Evolutionary conservation across 53 echinoderm and acorn worm genomes (phyloP), one percentile per base, ranked within the genome.

Genomic region (Apostichopus leukothele): DNA sequence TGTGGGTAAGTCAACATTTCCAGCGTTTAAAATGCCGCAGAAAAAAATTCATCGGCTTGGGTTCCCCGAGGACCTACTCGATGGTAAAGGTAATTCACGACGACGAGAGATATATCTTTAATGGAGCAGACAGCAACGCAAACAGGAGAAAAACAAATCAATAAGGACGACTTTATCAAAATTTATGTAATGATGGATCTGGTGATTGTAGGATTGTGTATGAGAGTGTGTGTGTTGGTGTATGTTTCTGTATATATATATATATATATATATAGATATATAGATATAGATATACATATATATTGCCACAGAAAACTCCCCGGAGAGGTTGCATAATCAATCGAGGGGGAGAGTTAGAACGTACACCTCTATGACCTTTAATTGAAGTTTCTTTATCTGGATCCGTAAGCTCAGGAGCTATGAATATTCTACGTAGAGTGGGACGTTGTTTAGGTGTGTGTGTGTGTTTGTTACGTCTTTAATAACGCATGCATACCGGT

Each of bases 51-150:
- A 81, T 81, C 81, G 55, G 55, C 59, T 22, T 55, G 81, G 59
- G 81, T 59, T 81, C 81, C 81, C 81, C 11, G 81, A 81, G 81
- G 81, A 81, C 81, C 21, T 81, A 23, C 81, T 81, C 81, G n/a
- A 59, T 59, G 54, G 55, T 81, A 81, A 23, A 53, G 81, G 81
- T 81, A 59, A 81, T 81, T 81, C 81, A 81, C 59, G 26, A 52
- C 16, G 6, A 77, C 39, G 19, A 51, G 16, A n/a, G 53, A 52
- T 53, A 52, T 52, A 79, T 27, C 52, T 51, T 50, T 52, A 53
- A 79, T 39, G 54, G 4, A 53, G 51, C 19, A 79, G 51, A 79
- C 20, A 21, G 79, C 51, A 79, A 79, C 8, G 51, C 51, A 52
- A 52, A 78, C 53, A 9, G 9, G 19, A 59, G 81, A 81, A 81